Base-by-base conservation (phyloP, 1,140 invertebrate genomes). In the Oryzaephilus surinamensis region DNA sequence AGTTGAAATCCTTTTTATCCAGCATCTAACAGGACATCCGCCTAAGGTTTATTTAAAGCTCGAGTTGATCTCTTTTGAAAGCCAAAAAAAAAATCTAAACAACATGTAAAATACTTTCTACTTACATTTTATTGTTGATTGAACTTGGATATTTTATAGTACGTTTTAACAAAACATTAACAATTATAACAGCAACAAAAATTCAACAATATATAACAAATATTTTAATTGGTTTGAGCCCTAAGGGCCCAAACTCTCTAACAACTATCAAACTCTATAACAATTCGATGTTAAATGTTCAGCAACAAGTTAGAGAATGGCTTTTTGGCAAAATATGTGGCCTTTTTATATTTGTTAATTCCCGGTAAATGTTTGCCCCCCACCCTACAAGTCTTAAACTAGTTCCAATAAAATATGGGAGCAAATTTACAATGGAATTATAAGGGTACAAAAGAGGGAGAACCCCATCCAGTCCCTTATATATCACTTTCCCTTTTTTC, bases 1-100 rank as follows among this genome's bases (percentile, higher is more conserved):
- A 13, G 5, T n/a, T 17, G 21, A 17, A 28, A 15, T 29, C 29
- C 14, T n/a, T 29, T 38, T 38, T 38, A 38, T 38, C 34, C 33
- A 12, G 33, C n/a, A 18, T 34, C n/a, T n/a, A n/a, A 14, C 18
- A 34, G 32, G 32, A 34, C 32, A 20, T 33, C 17, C 31, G 31
- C 10, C 11, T 17, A 15, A 21, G 20, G 3, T 24, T 4, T 24
- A 24, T 18, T 26, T 29, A 24, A 38, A 38, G 35, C 35, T 4
- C 26, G 8, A 16, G 15, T 37, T 37, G 20, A 27, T 37, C 34
- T 15, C 6, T 24, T 14, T 14, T 14, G 14, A 23, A 7, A 23
- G 11, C 21, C 33, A 35, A 35, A 35, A 20, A 19, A 4, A 14
- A 14, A 24, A 36, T 36, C 34, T 36, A 16, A 18, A 24, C 16